Percentiles rank a stretch among this genome's conserved stretches.
Evolutionary conservation across 2,113 vertebrate genomes (phyloP).

Genomic region (Neomonachus schauinslandi): DNA sequence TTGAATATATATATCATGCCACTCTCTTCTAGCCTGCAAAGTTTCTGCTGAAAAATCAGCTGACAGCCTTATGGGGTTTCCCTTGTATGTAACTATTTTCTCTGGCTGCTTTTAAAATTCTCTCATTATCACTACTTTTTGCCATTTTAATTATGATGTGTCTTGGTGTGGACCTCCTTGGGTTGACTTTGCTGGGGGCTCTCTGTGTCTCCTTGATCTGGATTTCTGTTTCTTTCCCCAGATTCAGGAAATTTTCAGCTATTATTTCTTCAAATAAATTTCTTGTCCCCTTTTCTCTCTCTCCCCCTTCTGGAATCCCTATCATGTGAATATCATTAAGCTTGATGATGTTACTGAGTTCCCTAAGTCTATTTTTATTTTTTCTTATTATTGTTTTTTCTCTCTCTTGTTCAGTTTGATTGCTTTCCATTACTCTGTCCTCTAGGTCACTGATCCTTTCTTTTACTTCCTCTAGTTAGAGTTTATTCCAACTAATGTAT

Average conservation of each 20-base stretch:
- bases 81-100: neutral
- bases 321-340: neutral
- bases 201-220: neutral
- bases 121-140: neutral
- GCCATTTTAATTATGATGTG: neutral
- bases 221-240: neutral
- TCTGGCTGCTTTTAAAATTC: neutral
- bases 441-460: neutral
- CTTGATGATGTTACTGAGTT: neutral
- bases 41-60: neutral
- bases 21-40: neutral
- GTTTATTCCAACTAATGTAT: neutral
- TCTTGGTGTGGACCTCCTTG: neutral
- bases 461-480: neutral
- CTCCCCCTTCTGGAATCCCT: neutral
- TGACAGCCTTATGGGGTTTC: neutral
- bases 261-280: neutral
- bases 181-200: neutral
- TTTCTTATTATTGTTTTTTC: neutral
- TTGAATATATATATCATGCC: neutral
- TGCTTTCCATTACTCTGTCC: neutral
- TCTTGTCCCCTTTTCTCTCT: neutral
- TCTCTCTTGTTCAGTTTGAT: neutral
- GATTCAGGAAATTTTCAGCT: neutral
- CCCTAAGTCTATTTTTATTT: neutral